Conservation (phyloP, 2,113 vertebrate species). For the Pterocles burchelli region DNA sequence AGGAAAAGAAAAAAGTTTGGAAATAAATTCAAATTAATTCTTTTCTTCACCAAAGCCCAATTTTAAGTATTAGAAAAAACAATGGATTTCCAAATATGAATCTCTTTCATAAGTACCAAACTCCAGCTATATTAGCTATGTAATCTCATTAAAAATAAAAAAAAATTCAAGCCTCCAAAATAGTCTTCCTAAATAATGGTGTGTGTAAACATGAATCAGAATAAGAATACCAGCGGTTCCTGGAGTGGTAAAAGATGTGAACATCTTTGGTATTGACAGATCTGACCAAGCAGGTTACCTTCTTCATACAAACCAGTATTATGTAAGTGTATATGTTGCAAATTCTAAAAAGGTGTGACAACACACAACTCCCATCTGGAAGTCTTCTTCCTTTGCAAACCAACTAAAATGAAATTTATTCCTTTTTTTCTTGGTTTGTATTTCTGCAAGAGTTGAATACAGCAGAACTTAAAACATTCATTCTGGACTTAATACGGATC, state of each 20-base stretch:
- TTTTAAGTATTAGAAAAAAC: slow-evolving; percentile 27
- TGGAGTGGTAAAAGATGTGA: neutral
- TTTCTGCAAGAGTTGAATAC: neutral
- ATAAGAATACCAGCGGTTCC: neutral
- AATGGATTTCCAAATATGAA: slow-evolving; percentile 26
- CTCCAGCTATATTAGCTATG: neutral
- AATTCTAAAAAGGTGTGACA: neutral
- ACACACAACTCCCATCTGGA: neutral
- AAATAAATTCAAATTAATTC: slow-evolving; percentile 46
- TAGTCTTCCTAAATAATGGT: neutral
- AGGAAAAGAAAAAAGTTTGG: slow-evolving; percentile 47
- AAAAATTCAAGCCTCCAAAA: neutral
- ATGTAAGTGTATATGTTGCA: neutral
- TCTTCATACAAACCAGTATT: neutral
- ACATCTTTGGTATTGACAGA: neutral
- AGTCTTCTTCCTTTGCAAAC: neutral
- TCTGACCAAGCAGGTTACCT: neutral
- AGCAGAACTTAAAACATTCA: neutral
- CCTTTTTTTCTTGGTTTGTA: neutral
- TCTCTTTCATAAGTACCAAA: slow-evolving; percentile 33
- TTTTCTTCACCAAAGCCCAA: slow-evolving; percentile 22
- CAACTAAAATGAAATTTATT: neutral
- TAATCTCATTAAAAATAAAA: neutral
- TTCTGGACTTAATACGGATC: neutral
- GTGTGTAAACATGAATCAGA: neutral